A percentile compares a stretch with the other conserved stretches of the same genome.
Evolutionary conservation across 35 echinoderm and acorn worm genomes (phyloP).

Genomic region (Nesometra sesokonis): DNA sequence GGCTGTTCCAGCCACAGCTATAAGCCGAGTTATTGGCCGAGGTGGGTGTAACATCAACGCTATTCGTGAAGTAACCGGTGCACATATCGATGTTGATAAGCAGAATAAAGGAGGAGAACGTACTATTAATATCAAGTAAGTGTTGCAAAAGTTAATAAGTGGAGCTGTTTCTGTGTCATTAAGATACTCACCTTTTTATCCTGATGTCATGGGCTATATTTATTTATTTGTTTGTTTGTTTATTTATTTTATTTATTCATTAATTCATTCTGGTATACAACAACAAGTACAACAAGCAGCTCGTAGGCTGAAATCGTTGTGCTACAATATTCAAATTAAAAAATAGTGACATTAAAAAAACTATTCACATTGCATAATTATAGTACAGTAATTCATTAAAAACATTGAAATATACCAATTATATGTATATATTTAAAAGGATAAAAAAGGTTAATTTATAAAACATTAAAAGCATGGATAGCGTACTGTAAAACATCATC

Average conservation of each 20-base stretch:
- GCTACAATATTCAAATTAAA: too few species aligned
- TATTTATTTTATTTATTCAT: neutral
- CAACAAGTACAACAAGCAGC: too few species aligned
- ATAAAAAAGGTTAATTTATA: too few species aligned
- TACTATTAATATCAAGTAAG: conserved; percentile 98
- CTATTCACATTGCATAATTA: too few species aligned
- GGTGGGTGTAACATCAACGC: conserved; percentile 97
- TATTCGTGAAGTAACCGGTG: conserved; percentile 86
- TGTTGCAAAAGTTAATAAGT: neutral
- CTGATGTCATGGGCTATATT: neutral
- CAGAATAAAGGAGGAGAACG: conserved; percentile 98
- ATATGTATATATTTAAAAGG: too few species aligned
- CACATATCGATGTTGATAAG: conserved; percentile 91
- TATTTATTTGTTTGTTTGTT: too few species aligned
- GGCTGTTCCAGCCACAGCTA: conserved; percentile 69
- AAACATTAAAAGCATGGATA: too few species aligned
- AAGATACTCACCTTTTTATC: neutral
- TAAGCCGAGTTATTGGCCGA: conserved; percentile 93
- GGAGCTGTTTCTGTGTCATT: neutral
- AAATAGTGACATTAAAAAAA: too few species aligned
- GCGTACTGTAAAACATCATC: too few species aligned
- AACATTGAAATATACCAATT: too few species aligned
- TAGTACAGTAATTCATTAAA: too few species aligned
- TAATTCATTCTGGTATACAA: neutral
- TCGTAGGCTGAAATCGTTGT: too few species aligned